Evolutionary conservation across 2,113 vertebrate genomes (phyloP).

Genomic region (Pseudopodoces humilis): DNA sequence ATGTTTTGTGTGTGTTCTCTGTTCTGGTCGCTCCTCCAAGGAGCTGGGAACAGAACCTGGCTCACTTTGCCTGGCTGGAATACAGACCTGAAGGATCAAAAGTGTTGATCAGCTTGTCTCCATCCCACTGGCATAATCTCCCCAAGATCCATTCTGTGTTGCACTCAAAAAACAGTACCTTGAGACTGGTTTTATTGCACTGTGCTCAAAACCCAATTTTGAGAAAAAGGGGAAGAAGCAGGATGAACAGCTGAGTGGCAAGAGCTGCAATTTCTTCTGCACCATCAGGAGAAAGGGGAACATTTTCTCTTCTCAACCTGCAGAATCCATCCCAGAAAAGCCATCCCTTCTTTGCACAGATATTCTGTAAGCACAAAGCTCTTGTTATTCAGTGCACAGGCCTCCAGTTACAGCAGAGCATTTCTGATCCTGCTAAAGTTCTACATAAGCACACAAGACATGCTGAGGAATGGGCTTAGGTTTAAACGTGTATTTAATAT

Average conservation of each 20-base stretch:
- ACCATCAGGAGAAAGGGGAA: background rate
- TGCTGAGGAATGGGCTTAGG: background rate
- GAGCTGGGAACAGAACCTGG: background rate
- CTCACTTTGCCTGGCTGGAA: background rate
- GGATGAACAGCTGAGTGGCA: background rate
- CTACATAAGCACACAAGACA: background rate
- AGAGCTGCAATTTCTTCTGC: background rate
- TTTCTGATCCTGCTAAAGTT: background rate
- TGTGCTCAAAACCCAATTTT: background rate
- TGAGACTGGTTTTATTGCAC: background rate
- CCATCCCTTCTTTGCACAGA: background rate
- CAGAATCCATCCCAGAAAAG: background rate
- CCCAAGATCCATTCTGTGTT: background rate
- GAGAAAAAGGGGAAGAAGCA: background rate
- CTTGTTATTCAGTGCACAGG: background rate
- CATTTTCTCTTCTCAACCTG: background rate
- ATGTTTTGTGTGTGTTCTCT: background rate
- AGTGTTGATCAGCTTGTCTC: background rate
- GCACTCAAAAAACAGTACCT: background rate
- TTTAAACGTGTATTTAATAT: constrained; percentile 14
- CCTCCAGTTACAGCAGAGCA: background rate
- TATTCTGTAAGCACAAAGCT: background rate
- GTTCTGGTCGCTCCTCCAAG: background rate
- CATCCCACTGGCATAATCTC: background rate
- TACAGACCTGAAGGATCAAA: background rate